These are phyloP conservation scores for Stercorarius parasiticus DNA, from an alignment of 2,113 vertebrate genomes.

Conservation along the genomic window DNA sequence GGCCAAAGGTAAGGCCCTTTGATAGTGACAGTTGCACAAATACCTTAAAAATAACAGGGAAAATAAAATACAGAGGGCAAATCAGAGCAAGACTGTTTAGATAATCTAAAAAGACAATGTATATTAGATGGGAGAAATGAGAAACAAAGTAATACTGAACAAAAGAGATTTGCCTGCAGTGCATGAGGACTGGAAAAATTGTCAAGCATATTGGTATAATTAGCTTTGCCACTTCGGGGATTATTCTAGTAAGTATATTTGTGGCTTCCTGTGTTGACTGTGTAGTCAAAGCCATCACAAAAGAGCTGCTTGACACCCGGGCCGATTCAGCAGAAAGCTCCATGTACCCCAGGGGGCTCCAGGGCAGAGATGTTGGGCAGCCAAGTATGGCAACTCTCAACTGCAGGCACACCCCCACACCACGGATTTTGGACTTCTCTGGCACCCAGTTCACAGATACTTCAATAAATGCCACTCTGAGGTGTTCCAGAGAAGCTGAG, in stretches of 20 bases:
- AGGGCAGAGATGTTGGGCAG: neutral
- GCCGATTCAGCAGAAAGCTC: neutral
- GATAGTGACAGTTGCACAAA: neutral
- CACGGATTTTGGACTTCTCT: neutral
- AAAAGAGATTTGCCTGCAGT: neutral
- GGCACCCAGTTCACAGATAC: neutral
- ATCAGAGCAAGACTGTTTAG: neutral
- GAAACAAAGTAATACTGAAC: constrained; percentile 7
- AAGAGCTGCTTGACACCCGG: neutral
- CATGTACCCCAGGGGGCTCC: neutral
- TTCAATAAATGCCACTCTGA: neutral
- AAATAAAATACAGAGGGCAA: neutral
- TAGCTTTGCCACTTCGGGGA: neutral
- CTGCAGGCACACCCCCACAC: neutral
- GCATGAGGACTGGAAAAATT: constrained; percentile 4
- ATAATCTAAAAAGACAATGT: neutral
- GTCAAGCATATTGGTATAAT: neutral
- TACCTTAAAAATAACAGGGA: neutral
- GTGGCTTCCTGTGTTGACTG: neutral
- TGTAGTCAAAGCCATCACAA: neutral
- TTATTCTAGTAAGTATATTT: neutral
- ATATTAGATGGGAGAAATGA: neutral
- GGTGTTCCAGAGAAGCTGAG: neutral
- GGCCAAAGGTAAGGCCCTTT: neutral
- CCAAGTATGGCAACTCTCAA: neutral